Evolutionary conservation across 1,140 invertebrate species (phyloP).

Genomic region (Nilaparvata lugens): DNA sequence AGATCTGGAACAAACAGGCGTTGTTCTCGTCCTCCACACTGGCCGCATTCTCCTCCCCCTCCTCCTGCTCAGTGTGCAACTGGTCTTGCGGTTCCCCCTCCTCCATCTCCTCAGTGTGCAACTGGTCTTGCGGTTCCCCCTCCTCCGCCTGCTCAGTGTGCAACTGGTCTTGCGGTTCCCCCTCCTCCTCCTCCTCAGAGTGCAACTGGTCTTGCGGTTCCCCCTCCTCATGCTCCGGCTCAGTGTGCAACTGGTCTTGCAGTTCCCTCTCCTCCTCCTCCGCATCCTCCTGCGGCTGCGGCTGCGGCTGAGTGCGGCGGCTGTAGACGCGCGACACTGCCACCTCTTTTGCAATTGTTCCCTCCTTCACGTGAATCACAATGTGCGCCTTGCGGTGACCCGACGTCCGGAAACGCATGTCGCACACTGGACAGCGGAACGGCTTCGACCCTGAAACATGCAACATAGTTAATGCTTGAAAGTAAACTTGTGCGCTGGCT

Average conservation of each 20-base stretch:
- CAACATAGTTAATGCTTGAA: too few relatives aligned
- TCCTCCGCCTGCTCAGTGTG: not conserved
- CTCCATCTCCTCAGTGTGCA: not conserved
- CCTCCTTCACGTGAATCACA: conserved; percentile 36
- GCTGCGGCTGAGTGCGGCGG: not conserved
- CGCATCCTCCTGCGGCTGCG: not conserved
- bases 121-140: not conserved
- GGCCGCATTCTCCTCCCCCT: too few relatives aligned
- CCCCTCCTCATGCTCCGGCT: not conserved
- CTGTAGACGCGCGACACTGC: not conserved
- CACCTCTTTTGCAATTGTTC: not conserved
- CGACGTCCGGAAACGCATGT: conserved; percentile 53
- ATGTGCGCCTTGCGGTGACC: conserved; percentile 57
- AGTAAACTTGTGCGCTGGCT: too few relatives aligned
- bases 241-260: not conserved
- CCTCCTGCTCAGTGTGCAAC: too few relatives aligned
- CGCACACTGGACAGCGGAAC: conserved; percentile 54
- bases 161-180: not conserved
- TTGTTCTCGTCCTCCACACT: too few relatives aligned
- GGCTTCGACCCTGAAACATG: conserved; percentile 47
- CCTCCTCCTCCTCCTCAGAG: not conserved
- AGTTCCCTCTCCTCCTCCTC: not conserved
- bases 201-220: not conserved
- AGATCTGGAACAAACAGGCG: too few relatives aligned
- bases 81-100: too few relatives aligned